phyloP scores from a whole-genome alignment of 2,888 invertebrate genomes.

The Bimastos eiseni region DNA sequence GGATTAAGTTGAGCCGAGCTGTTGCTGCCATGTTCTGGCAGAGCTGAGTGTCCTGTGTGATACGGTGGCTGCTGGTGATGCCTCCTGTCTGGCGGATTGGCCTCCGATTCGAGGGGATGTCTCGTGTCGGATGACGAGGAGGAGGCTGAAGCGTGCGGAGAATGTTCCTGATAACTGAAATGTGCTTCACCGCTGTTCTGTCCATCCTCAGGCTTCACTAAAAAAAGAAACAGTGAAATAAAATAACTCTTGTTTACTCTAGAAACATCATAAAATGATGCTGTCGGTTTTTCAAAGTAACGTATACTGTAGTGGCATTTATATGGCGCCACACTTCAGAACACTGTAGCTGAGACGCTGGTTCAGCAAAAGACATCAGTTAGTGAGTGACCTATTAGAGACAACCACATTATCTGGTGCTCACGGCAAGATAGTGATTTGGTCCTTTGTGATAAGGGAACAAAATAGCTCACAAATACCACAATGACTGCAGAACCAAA shows the following conservation, averaged over 20 bases:
- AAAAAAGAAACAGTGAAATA: neutral
- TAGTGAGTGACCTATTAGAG: neutral
- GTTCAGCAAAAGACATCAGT: neutral
- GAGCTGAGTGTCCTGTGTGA: neutral
- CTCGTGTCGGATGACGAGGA: neutral
- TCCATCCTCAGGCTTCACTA: neutral
- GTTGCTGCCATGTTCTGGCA: slow-evolving; percentile 1
- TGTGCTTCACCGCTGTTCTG: neutral
- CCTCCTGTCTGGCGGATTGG: neutral
- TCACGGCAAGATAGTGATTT: neutral
- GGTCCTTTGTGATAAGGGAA: neutral
- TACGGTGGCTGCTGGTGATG: neutral
- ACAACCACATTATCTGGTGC: neutral
- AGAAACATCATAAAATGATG: neutral
- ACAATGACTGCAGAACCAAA: neutral
- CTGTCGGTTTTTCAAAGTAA: neutral
- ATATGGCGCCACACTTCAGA: neutral
- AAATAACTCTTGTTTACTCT: neutral
- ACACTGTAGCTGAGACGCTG: neutral
- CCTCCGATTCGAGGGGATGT: neutral
- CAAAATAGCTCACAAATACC: neutral
- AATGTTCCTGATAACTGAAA: neutral
- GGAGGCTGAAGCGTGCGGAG: slow-evolving; percentile 21
- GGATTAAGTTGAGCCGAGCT: slow-evolving; percentile 16
- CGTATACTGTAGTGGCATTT: neutral